Base-by-base conservation (phyloP, 2,797 vertebrate species). In the Capromys pilorides region DNA sequence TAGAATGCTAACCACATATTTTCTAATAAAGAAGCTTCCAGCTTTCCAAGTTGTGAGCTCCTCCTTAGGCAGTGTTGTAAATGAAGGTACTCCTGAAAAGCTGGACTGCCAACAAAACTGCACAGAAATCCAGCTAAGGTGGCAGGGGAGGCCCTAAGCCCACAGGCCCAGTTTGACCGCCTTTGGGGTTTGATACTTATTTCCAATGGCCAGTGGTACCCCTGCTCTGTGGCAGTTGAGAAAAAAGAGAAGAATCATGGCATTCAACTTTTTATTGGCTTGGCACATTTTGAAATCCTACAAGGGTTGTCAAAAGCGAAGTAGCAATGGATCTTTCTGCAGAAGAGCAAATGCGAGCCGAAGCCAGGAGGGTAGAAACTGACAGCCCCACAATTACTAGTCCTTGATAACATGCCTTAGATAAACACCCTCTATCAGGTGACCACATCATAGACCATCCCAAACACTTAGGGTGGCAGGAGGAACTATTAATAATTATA, bases 211-310 rank as follows among this genome's bases (percentile, higher is more conserved):
- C 31, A n/a, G 19, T 24, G 85, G 54, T 31, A 51, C 6, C n/a
- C 39, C 5, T 66, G 26, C 73, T 71, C 24, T 24, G 73, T 12
- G 67, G 41, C 21, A 24, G 12, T 66, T 62, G 24, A 90, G 73
- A 88, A 79, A 51, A 61, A 75, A 6, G 22, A 49, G 31, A 86
- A 77, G 79, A 5, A 10, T 45, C 69, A 14, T 61, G 6, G 26
- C 67, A 71, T 80, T 69, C 75, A 33, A 82, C 36, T 90, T 73
- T 71, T 67, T n/a, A 41, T 80, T 93, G 39, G 36, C 36, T 95
- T 16, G 33, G 80, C 90, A 33, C 36, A 85, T 95, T 91, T 83
- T 92, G 94, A 94, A 97, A 93, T 86, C 92, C 79, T 88, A 81
- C 83, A 89, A 96, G 88, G 5, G 19, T 73, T 86, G 71, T 73